phyloP scores from a whole-genome alignment of 1,140 invertebrate genomes.

The Sycophaga agraensis region DNA sequence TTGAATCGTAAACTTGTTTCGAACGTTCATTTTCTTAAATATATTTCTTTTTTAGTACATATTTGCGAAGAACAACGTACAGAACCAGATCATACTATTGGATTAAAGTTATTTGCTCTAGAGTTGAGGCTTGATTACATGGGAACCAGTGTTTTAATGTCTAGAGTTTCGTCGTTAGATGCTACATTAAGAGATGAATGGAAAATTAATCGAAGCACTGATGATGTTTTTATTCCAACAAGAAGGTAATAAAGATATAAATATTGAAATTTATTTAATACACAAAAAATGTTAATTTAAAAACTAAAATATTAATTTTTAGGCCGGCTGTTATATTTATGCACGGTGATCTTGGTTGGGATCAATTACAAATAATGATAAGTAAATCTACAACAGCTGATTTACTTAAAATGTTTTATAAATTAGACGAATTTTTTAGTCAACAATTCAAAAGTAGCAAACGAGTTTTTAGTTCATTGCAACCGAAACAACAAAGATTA shows the following conservation, averaged over 20 bases:
- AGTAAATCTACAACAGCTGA: constrained; percentile 95
- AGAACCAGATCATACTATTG: constrained; percentile 86
- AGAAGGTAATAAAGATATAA: too few species aligned
- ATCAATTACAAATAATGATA: constrained; percentile 94
- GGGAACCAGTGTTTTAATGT: constrained; percentile 92
- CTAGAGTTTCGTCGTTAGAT: constrained; percentile 78
- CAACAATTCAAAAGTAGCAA: constrained; percentile 94
- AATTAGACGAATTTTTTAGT: constrained; percentile 95
- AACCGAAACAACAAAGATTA: constrained; percentile 58
- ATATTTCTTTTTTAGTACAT: constrained; percentile 64
- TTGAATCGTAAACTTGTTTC: constrained; percentile 24
- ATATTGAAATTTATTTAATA: too few species aligned
- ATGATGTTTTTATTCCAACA: constrained; percentile 61
- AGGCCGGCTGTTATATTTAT: constrained; percentile 90
- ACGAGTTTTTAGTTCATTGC: constrained; percentile 80
- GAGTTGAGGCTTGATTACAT: constrained; percentile 94
- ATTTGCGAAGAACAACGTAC: constrained; percentile 86
- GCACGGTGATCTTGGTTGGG: constrained; percentile 90
- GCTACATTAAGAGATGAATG: constrained; percentile 83
- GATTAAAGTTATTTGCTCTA: constrained; percentile 80
- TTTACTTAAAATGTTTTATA: constrained; percentile 93
- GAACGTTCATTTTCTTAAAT: constrained; percentile 4
- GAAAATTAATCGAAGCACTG: constrained; percentile 62
- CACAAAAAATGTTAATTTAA: too few species aligned
- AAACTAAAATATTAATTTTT: constrained; percentile 24